Evolutionary conservation across 2,113 vertebrate species (phyloP), one percentile per base, ranked within the genome.

Genomic region (Notiomystis cincta): DNA sequence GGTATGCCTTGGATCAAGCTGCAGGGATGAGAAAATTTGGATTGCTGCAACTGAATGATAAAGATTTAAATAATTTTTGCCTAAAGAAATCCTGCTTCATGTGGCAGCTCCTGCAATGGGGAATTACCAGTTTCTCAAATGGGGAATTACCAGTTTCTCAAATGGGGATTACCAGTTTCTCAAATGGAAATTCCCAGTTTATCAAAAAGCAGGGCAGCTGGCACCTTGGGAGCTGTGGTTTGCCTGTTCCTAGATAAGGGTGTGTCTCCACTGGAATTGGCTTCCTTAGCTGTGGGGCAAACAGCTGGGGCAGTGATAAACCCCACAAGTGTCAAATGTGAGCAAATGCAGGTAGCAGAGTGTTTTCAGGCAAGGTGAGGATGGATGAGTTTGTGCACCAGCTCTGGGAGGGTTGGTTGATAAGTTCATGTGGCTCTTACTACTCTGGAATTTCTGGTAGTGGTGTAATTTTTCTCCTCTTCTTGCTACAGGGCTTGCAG

Each of bases 401-500:
- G 54, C 57, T 85, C 70, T 78, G 89, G 58, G 10, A 81, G 30
- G 66, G 22, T 33, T 82, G 67, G 35, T 77, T 71, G 37, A 10
- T 92, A 31, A 65, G 38, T 86, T 83, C 16, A 1, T 31, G 51
- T 61, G 78, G 82, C 62, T 94, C 37, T 27, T 72, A 83, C 53
- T 69, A 12, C 40, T 90, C 86, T 83, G 86, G 51, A 86, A 51
- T 86, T 90, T 92, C 87, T 95, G 67, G 82, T 35, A 75, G 67
- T 75, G 82, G 92, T 94, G 94, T 96, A 87, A 96, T 93, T 95
- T 47, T 92, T 95, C 84, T 81, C 86, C 88, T 95, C 65, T 93
- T 95, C 90, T 96, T 90, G 44, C 91, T 76, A 58, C 85, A 99
- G 99, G 98, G 99, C 99, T 94, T 99, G 99, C 95, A 98, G 99